Base-by-base conservation (phyloP, 2,797 vertebrate species). In the Onychomys arenicola region DNA sequence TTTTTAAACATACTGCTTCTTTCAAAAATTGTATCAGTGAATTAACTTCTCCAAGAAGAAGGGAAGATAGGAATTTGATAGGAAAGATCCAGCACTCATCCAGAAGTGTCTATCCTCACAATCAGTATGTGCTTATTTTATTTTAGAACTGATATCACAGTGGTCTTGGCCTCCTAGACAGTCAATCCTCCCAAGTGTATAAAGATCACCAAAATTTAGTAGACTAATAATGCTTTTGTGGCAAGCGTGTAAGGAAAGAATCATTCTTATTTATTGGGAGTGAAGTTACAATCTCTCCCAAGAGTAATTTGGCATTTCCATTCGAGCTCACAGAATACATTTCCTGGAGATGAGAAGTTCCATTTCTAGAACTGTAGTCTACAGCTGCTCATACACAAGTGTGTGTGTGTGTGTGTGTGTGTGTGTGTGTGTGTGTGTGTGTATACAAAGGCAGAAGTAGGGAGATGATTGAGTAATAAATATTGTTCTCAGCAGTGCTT, bases 191-290 rank as follows among this genome's bases (percentile, higher is more conserved):
- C 29, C 29, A 46, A 85, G 82, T 92, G 78, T 89, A 90, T 92
- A 69, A 95, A 80, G 63, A 91, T 84, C 23, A 55, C 9, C 91
- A 93, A 93, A 94, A 97, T 92, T 69, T 63, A 85, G 16, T 80
- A 67, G 34, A 80, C 82, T 92, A 92, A 76, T 94, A 96, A 92
- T 83, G 32, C 4, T 90, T 96, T 77, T 75, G 59, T 95, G 52
- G n/a, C 84, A 83, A 61, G 2, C 5, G 27, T 81, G 55, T 93
- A 94, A 96, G 89, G 63, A 95, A 97, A 94, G 0, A 67, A 13
- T 89, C 23, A 43, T 34, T 97, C n/a, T 61, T 57, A 32, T 87
- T 90, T 95, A 85, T 52, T 83, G 16, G 17, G 21, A 89, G 3
- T 69, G 32, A 93, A 29, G 63, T 27, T 91, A 77, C 7, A 89